Conservation (phyloP, 2,113 vertebrate species). For the Forbesichthys papilliferus region DNA sequence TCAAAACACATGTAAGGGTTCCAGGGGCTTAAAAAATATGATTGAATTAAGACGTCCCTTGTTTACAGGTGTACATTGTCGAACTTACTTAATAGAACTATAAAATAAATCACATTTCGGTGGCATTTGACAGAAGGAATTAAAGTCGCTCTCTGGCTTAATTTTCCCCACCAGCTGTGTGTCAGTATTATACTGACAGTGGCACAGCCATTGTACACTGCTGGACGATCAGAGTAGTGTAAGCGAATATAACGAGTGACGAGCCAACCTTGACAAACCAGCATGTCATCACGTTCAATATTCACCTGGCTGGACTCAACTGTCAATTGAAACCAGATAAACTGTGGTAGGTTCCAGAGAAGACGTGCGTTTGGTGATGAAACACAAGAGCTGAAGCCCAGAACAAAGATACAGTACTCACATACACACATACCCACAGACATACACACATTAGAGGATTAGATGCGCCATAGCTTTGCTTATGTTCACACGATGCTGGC, state of each 20-base stretch:
- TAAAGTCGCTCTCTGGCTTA: not conserved
- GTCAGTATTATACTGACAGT: constrained; percentile 9
- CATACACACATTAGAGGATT: not conserved
- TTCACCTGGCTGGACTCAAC: constrained; percentile 12
- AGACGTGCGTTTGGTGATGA: constrained; percentile 1
- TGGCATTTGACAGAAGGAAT: not conserved
- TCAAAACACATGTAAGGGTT: too few species aligned
- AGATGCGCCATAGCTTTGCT: constrained; percentile 19
- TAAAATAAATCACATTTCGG: not conserved
- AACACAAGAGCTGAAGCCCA: constrained; percentile 13
- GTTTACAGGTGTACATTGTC: too few species aligned
- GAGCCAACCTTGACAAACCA: constrained; percentile 22
- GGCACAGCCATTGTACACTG: constrained; percentile 15
- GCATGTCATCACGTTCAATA: constrained; percentile 32
- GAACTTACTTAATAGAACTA: too few species aligned
- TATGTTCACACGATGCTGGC: constrained; percentile 9
- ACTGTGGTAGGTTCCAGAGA: not conserved
- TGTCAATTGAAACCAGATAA: not conserved
- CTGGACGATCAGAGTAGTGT: constrained; percentile 9
- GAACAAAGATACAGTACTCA: constrained; percentile 12
- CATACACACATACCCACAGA: constrained; percentile 14
- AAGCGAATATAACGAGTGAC: constrained; percentile 11
- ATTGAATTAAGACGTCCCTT: too few species aligned
- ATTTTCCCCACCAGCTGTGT: constrained; percentile 14
- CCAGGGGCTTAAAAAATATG: too few species aligned